phyloP scores from a whole-genome alignment of 2,113 vertebrate genomes.

The Saguinus midas region DNA sequence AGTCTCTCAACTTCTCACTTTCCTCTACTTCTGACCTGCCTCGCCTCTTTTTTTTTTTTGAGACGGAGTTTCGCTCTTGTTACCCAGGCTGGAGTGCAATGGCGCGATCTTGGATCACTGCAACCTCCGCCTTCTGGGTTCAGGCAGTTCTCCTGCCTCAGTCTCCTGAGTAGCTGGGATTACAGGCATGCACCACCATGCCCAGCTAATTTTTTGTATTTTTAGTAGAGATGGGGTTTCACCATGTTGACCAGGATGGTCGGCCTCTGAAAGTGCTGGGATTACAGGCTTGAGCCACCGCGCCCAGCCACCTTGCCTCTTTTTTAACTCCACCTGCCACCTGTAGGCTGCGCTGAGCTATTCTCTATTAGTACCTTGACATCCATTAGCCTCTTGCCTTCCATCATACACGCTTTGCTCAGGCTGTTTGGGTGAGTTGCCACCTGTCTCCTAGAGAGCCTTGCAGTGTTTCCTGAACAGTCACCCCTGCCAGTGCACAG shows the following conservation, averaged over 20 bases:
- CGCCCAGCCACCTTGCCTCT: not conserved
- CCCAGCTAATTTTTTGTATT: no score
- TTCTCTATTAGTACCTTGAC: not conserved
- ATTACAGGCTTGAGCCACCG: no score
- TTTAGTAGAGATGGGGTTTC: no score
- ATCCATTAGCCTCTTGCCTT: not conserved
- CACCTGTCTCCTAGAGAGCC: not conserved
- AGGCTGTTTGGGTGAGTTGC: not conserved
- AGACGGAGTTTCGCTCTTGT: no score
- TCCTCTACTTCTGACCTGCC: not conserved
- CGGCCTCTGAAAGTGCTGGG: no score
- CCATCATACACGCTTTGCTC: fast-evolving
- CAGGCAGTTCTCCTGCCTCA: no score
- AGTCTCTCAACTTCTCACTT: not conserved
- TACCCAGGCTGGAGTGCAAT: no score
- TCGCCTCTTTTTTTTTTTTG: not conserved
- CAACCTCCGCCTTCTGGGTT: no score
- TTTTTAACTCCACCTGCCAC: not conserved
- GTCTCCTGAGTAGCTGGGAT: no score
- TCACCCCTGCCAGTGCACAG: not conserved
- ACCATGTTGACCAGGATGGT: no score
- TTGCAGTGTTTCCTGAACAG: not conserved
- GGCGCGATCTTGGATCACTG: no score
- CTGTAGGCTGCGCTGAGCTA: not conserved
- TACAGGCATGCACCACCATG: no score